Evolutionary conservation across 2,888 invertebrate species (phyloP).

Genomic region (Disparrhopalites patrizii): DNA sequence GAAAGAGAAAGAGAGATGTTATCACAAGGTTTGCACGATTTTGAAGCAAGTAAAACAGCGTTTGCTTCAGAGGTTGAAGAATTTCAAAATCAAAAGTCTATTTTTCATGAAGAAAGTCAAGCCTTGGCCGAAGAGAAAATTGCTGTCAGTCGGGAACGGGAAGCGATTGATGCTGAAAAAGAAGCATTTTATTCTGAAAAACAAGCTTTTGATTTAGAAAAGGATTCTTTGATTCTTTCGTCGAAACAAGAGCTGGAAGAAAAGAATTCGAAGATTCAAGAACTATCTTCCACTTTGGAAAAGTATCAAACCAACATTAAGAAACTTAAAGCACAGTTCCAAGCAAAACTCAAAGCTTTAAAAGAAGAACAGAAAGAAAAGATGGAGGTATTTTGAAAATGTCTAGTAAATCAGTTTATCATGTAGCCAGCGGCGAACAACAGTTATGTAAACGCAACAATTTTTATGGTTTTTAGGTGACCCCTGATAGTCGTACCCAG

Average conservation of each 20-base stretch:
- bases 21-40: constrained; percentile 24
- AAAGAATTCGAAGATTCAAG: constrained; percentile 48
- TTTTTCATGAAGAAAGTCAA: constrained; percentile 5
- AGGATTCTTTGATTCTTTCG: constrained; percentile 9
- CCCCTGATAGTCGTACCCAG: background rate
- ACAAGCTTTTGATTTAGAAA: constrained; percentile 49
- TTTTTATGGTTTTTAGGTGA: background rate
- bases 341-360: constrained; percentile 29
- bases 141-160: constrained; percentile 19
- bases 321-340: constrained; percentile 65
- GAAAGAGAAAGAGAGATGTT: constrained; percentile 54
- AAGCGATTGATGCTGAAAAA: constrained; percentile 50
- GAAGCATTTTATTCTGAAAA: constrained; percentile 51
- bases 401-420: no score
- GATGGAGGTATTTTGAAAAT: constrained; percentile 51
- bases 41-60: constrained; percentile 51
- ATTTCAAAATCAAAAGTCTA: constrained; percentile 15
- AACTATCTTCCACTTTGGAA: constrained; percentile 66
- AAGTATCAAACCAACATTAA: constrained; percentile 71
- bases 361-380: constrained; percentile 50
- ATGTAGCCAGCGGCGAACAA: no score
- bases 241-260: constrained; percentile 53
- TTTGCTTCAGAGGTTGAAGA: background rate
- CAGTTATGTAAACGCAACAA: no score
- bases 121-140: constrained; percentile 29